phyloP scores from a whole-genome alignment of 2,797 vertebrate species.

The Scleropages formosus region DNA sequence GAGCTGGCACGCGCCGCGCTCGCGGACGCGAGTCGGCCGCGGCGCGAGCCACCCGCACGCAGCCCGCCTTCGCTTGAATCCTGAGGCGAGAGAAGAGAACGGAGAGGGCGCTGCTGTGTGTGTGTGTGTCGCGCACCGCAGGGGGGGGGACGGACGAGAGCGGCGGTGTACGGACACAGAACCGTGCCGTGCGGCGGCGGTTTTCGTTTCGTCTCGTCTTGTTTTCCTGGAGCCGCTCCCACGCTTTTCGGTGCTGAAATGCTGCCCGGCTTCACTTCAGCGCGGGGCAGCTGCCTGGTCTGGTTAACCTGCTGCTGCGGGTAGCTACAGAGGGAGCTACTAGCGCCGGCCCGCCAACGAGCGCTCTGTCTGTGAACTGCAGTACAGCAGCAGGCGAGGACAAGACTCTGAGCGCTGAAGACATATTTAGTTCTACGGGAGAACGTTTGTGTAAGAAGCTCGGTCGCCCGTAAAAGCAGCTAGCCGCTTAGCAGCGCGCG shows the following conservation, averaged over 20 bases:
- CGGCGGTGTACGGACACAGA: too few species aligned
- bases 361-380: slow-evolving; percentile 12
- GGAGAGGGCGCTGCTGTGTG: too few species aligned
- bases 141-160: too few species aligned
- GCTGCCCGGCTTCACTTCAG: slow-evolving; percentile 37
- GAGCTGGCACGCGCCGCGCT: slow-evolving; percentile 20
- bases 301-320: slow-evolving; percentile 19
- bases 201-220: too few species aligned
- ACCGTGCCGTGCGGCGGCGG: too few species aligned
- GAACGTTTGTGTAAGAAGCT: neutral
- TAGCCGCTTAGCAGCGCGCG: slow-evolving; percentile 18
- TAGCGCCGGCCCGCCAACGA: neutral
- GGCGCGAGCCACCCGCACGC: too few species aligned
- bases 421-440: too few species aligned
- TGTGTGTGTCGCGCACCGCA: too few species aligned
- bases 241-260: slow-evolving; percentile 33
- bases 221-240: slow-evolving; percentile 36
- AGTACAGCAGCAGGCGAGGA: too few species aligned
- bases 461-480: neutral
- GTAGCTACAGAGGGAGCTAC: slow-evolving; percentile 20
- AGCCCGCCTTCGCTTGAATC: too few species aligned
- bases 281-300: slow-evolving; percentile 43
- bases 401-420: too few species aligned
- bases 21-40: neutral
- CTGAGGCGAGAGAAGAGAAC: too few species aligned